Conservation (phyloP, 2,113 vertebrate genomes). For the Chionis minor region DNA sequence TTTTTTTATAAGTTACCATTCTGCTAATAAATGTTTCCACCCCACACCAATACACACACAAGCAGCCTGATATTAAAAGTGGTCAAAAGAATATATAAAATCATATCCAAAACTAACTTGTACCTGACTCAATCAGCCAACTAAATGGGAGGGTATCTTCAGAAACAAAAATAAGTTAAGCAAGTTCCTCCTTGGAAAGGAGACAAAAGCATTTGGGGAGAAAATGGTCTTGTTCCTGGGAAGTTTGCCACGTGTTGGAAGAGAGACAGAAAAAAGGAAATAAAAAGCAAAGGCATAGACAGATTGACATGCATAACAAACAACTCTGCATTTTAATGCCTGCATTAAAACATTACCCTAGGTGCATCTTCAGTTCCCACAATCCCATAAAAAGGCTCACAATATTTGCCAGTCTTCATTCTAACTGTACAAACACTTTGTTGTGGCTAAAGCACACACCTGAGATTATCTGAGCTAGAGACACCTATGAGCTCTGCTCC, state of each 20-base stretch:
- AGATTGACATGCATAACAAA: not conserved
- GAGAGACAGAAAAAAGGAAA: not conserved
- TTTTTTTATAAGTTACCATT: not conserved
- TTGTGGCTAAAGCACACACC: not conserved
- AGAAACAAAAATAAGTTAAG: not conserved
- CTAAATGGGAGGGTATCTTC: not conserved
- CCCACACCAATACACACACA: not conserved
- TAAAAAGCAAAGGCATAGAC: not conserved
- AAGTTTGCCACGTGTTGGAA: not conserved
- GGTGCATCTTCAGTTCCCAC: not conserved
- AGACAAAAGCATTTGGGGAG: not conserved
- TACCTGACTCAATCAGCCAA: not conserved
- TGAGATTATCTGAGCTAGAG: not conserved
- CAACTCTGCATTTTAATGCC: not conserved
- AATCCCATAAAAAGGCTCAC: not conserved
- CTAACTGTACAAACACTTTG: not conserved
- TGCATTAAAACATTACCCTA: not conserved
- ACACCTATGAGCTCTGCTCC: not conserved
- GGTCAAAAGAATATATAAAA: not conserved
- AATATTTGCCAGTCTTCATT: not conserved
- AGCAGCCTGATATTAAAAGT: not conserved
- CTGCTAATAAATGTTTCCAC: not conserved
- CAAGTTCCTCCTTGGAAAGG: not conserved
- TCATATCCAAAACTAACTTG: not conserved
- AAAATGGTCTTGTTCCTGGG: not conserved